Base-by-base conservation (phyloP, 2,797 vertebrate genomes). In the Linurgus olivaceus region DNA sequence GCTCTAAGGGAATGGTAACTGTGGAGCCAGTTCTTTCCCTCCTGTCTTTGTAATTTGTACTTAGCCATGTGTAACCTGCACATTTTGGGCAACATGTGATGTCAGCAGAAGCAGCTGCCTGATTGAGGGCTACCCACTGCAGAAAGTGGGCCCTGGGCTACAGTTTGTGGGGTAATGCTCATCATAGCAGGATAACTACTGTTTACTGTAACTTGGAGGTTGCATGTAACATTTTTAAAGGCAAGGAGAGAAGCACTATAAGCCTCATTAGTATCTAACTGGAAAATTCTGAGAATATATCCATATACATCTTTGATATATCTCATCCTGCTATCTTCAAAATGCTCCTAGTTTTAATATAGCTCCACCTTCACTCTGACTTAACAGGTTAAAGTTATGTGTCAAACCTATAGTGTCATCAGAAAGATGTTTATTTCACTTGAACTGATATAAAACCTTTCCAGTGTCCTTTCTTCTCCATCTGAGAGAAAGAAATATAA, bases 31-130 rank as follows among this genome's bases (percentile, higher is more conserved):
- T 79, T 92, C 90, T 92, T 96, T 86, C 47, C 81, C 74, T 92
- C 86, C 86, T 92, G 81, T 91, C 81, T 89, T 96, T 80, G 83
- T 76, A 92, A 93, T 95, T 94, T 96, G 71, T 57, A 83, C 31
- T 85, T 85, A 90, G 26, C 59, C 80, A 37, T 82, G 88, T 95
- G 83, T 88, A 86, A 74, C n/a, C 52, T 4, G 3, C 45, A 86
- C 23, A 80, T 89, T 95, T 87, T 51, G 57, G 50, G 52, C 52
- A 91, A 47, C 23, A 16, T 62, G 72, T 89, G 88, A 94, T 87
- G 86, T 85, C 88, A 94, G 90, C 73, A 92, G 82, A 96, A 89
- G 75, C 85, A 96, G 72, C 67, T 94, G 80, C 50, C 77, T 93
- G 84, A 80, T 93, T 86, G 94, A 92, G 63, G 76, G 48, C 33